Percentiles rank a stretch among this genome's conserved stretches.
Evolutionary conservation across 2,113 vertebrate species (phyloP).

Genomic region (Sterrhoptilus dennistouni): DNA sequence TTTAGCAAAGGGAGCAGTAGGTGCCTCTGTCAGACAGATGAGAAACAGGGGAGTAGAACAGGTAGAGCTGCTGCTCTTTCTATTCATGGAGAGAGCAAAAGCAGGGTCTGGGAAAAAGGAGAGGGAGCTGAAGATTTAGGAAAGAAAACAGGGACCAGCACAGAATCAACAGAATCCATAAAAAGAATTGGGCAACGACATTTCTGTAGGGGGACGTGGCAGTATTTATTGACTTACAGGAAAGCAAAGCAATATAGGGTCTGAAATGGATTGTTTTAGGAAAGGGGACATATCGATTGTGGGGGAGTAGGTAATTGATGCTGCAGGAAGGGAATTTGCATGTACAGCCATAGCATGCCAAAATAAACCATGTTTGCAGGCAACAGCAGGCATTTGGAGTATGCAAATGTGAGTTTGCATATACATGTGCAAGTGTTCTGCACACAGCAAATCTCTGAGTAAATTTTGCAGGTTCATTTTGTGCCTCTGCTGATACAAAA

Average conservation of each 20-base stretch:
- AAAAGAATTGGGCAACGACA: not conserved
- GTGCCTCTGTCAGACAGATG: not conserved
- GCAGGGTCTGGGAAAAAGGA: not conserved
- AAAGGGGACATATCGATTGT: not conserved
- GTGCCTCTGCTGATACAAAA: not conserved
- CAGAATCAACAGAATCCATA: not conserved
- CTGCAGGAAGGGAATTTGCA: conserved; percentile 1
- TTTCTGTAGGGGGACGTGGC: not conserved
- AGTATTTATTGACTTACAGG: not conserved
- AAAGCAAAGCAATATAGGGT: not conserved
- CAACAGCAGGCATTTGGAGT: not conserved
- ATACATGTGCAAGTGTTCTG: not conserved
- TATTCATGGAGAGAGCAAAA: not conserved
- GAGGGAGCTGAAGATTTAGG: not conserved
- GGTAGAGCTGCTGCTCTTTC: not conserved
- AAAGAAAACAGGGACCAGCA: not conserved
- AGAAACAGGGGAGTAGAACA: not conserved
- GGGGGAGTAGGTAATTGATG: not conserved
- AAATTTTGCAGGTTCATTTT: conserved; percentile 11
- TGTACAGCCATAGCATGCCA: not conserved
- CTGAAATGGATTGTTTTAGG: not conserved
- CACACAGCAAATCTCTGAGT: not conserved
- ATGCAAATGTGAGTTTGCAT: conserved; percentile 23
- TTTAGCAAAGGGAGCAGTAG: not conserved
- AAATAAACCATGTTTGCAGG: not conserved